Percentiles rank a stretch among this genome's conserved stretches.
Evolutionary conservation across 2,797 vertebrate genomes (phyloP).

Genomic region (Hippopotamyrus pictus): DNA sequence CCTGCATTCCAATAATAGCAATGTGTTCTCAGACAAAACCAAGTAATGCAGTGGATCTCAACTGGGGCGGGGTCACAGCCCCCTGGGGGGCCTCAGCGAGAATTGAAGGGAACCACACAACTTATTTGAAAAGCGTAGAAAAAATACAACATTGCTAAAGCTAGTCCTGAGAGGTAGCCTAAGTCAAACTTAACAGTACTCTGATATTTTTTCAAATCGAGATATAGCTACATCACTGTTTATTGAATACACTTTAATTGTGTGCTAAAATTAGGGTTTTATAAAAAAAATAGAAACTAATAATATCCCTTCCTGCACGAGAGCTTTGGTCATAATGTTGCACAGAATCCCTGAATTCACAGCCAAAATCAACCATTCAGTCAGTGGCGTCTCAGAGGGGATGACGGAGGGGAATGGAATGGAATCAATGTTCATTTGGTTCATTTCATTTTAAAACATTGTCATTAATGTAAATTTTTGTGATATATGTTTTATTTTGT

Average conservation of each 20-base stretch:
- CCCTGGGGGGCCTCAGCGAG: not conserved
- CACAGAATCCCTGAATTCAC: not conserved
- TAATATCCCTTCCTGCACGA: not conserved
- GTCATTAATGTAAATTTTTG: not conserved
- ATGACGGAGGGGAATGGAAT: not conserved
- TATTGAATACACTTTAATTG: not conserved
- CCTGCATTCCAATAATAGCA: not conserved
- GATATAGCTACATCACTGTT: not conserved
- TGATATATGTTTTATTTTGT: not conserved
- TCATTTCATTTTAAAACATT: not conserved
- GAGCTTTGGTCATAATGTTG: not conserved
- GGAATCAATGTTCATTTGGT: not conserved
- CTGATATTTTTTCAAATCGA: not conserved
- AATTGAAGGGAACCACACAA: not conserved
- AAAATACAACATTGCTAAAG: not conserved
- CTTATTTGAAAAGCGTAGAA: not conserved
- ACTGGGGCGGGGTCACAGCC: not conserved
- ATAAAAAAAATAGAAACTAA: not conserved
- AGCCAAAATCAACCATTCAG: not conserved
- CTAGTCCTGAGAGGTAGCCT: not conserved
- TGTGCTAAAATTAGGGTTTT: not conserved
- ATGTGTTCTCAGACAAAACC: not conserved
- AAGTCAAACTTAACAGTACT: not conserved
- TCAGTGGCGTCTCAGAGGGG: not conserved
- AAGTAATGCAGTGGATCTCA: not conserved